phyloP scores from a whole-genome alignment of 2,797 vertebrate genomes.

The Danio jaintianensis region DNA sequence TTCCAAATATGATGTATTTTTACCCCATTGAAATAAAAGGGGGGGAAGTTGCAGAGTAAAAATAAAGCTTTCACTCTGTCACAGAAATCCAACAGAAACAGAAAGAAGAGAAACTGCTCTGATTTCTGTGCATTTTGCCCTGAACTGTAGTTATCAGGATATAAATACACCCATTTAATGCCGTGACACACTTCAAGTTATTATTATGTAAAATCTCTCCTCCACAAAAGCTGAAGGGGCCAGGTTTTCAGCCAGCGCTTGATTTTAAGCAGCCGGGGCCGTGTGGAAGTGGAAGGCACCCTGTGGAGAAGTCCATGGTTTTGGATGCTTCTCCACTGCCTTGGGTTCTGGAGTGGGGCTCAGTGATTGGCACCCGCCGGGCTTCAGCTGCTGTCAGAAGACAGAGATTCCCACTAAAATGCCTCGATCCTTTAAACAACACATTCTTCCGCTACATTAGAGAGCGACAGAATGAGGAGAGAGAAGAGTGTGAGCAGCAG shows the following conservation, averaged over 20 bases:
- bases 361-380: slow-evolving; percentile 35
- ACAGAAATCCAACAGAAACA: background rate
- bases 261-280: slow-evolving; percentile 36
- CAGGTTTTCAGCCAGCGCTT: slow-evolving; percentile 20
- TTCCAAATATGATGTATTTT: background rate
- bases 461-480: background rate
- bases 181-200: slow-evolving; percentile 26
- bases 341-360: slow-evolving; percentile 22
- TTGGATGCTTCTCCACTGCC: slow-evolving; percentile 31
- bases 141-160: background rate
- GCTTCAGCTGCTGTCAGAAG: slow-evolving; percentile 27
- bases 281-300: slow-evolving; percentile 28
- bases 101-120: background rate
- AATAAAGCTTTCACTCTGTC: no score
- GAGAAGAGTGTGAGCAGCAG: slow-evolving; percentile 1
- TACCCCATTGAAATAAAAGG: background rate
- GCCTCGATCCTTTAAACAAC: slow-evolving; percentile 19
- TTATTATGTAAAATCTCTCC: slow-evolving; percentile 41
- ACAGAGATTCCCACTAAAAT: slow-evolving; percentile 37
- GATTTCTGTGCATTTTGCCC: background rate
- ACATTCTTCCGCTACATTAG: background rate
- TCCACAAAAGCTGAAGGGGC: slow-evolving; percentile 21
- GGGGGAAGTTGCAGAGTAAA: no score
- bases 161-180: slow-evolving; percentile 38
- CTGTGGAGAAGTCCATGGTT: slow-evolving; percentile 24